Conservation (phyloP, 2,797 vertebrate species). For the Siniperca undulata region DNA sequence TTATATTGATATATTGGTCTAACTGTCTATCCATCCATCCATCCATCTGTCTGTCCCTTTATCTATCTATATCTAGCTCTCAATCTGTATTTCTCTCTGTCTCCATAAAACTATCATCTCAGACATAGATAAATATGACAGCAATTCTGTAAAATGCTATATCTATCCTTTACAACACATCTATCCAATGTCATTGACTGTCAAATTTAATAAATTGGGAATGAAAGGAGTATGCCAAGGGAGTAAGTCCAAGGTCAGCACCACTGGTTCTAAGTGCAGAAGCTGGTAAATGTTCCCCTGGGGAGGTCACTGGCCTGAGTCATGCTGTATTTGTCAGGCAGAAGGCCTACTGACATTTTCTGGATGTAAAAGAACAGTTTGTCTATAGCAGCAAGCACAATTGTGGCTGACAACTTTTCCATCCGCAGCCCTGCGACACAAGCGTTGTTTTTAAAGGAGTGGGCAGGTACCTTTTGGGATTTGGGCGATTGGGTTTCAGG, state of each 20-base stretch:
- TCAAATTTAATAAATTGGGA: conserved; percentile 69
- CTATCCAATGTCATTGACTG: conserved; percentile 56
- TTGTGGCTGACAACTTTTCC: conserved; percentile 68
- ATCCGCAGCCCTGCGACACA: conserved; percentile 33
- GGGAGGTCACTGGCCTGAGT: conserved; percentile 69
- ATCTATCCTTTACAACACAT: conserved; percentile 51
- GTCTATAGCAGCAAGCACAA: conserved; percentile 55
- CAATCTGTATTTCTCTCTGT: neutral
- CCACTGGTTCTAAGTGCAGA: conserved; percentile 67
- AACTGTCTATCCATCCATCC: neutral
- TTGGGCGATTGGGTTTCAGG: conserved; percentile 75
- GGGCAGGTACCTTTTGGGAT: conserved; percentile 60
- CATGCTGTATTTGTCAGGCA: conserved; percentile 59
- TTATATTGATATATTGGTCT: neutral
- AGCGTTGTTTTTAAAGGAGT: conserved; percentile 51
- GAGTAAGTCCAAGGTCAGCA: conserved; percentile 72
- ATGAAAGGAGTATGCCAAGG: conserved; percentile 58
- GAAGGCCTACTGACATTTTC: conserved; percentile 57
- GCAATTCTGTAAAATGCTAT: conserved; percentile 25
- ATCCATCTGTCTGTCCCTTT: neutral
- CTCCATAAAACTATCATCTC: conserved; percentile 2
- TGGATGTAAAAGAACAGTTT: conserved; percentile 64
- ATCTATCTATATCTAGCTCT: neutral
- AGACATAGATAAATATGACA: conserved; percentile 18
- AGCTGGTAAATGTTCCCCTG: conserved; percentile 75